Conservation (phyloP, 2,888 invertebrate genomes). For the Hybos culiciformis region DNA sequence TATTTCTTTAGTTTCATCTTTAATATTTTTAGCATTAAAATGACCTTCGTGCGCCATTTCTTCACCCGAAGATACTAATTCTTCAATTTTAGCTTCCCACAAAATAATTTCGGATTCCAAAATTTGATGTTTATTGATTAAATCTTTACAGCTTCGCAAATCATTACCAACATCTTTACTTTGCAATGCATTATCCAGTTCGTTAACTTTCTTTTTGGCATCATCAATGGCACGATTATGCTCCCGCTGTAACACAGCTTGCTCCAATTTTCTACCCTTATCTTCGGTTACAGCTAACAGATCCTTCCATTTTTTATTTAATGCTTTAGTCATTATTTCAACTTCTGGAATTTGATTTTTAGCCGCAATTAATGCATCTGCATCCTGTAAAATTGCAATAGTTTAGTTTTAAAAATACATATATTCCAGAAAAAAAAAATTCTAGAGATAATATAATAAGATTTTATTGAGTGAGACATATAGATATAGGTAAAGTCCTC, state of each 20-base stretch:
- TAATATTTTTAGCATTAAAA: slow-evolving; percentile 81
- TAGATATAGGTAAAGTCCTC: too few relatives aligned
- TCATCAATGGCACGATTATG: slow-evolving; percentile 74
- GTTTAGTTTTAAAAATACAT: too few relatives aligned
- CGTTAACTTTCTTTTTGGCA: slow-evolving; percentile 72
- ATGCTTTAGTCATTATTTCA: slow-evolving; percentile 46
- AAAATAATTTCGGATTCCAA: slow-evolving; percentile 73
- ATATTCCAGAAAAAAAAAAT: too few relatives aligned
- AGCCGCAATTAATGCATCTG: slow-evolving; percentile 55
- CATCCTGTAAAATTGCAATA: slow-evolving; percentile 38
- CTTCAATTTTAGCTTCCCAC: slow-evolving; percentile 70
- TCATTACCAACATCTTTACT: slow-evolving; percentile 79
- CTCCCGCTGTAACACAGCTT: slow-evolving; percentile 74
- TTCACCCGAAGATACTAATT: slow-evolving; percentile 65
- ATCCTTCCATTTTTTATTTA: slow-evolving; percentile 67
- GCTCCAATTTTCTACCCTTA: slow-evolving; percentile 56
- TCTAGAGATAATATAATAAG: too few relatives aligned
- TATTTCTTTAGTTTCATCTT: slow-evolving; percentile 60
- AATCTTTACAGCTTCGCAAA: slow-evolving; percentile 78
- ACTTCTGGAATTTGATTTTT: slow-evolving; percentile 59
- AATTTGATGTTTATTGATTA: slow-evolving; percentile 78
- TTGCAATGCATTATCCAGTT: slow-evolving; percentile 63
- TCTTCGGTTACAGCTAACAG: slow-evolving; percentile 52
- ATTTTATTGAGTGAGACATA: too few relatives aligned
- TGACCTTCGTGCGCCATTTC: slow-evolving; percentile 89